Evolutionary conservation across 2,888 invertebrate species (phyloP).

Genomic region (Nephrotoma appendiculata): DNA sequence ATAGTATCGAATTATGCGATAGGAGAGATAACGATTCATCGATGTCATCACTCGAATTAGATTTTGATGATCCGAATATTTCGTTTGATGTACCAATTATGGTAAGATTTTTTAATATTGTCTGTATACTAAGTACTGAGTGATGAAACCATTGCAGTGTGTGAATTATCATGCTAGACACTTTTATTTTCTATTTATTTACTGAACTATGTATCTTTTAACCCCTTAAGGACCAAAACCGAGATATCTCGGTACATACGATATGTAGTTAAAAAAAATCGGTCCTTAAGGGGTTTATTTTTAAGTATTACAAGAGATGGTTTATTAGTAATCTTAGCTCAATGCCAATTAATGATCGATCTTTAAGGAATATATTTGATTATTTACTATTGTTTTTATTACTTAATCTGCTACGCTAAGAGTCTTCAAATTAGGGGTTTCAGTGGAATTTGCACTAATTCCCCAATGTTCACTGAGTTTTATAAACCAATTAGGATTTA

Average conservation of each 20-base stretch:
- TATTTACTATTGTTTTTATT: too few species aligned
- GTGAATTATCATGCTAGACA: neutral
- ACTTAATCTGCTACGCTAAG: too few species aligned
- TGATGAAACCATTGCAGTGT: neutral
- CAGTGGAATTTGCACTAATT: too few species aligned
- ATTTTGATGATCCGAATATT: slow-evolving; percentile 2
- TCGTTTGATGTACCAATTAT: neutral
- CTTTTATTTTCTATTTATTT: neutral
- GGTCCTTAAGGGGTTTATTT: too few species aligned
- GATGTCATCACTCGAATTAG: neutral
- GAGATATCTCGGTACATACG: too few species aligned
- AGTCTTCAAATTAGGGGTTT: too few species aligned
- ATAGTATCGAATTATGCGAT: neutral
- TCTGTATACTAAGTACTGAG: neutral
- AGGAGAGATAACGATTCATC: neutral
- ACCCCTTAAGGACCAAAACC: too few species aligned
- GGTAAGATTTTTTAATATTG: neutral
- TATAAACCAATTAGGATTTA: too few species aligned
- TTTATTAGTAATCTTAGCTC: neutral
- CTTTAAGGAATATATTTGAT: too few species aligned
- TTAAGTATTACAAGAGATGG: neutral
- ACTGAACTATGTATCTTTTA: neutral
- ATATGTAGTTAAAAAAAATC: too few species aligned
- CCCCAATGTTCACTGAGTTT: too few species aligned
- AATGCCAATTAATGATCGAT: neutral